Base-by-base conservation (phyloP, 2,113 vertebrate genomes). In the Hydropotes inermis region DNA sequence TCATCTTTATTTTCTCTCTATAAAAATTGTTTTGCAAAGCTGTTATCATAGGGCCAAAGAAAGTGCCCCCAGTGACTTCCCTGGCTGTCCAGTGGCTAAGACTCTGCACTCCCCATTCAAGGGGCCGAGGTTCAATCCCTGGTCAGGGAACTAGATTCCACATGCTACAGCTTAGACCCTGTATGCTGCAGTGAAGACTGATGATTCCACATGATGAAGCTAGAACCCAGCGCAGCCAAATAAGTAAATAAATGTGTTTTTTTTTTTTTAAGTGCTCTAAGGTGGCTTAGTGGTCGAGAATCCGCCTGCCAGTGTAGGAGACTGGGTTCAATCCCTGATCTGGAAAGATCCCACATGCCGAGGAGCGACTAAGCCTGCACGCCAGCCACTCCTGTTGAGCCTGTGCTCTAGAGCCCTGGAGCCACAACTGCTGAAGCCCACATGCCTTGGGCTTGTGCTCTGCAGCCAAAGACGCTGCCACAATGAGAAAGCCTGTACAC, bases 331-430 rank as follows among this genome's bases (percentile, higher is more conserved):
- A 43, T 74, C 12, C 23, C 70, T 74, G 36, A 74, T 74, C 3
- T 7, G 36, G 36, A 13, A 76, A 43, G 23, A 76, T 76, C 70
- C 6, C 70, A 43, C 12, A 0, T 14, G 70, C 36, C 0, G 0
- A 27, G 70, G 3, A 76, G 70, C 70, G 43, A 2, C 36, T 74
- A 7, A 76, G 6, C 70, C 23, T 3, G 0, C 4, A 0, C 21
- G 0, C 5, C 21, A 13, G 0, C 5, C 21, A 13, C 36, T 36
- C 0, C 70, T 43, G 0, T 74, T 3, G 36, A 67, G 11, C 58
- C 27, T 25, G 7, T 57, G 55, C 55, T 57, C 55, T 28, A 6
- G 58, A 60, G 58, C 58, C 27, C 25, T 27, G 5, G 12, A 30
- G 12, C 27, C 27, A 13, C 10, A 28, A 28, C 27, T 60, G 28